Evolutionary conservation across 2,888 invertebrate genomes (phyloP).

Genomic region (Bembecia ichneumoniformis): DNA sequence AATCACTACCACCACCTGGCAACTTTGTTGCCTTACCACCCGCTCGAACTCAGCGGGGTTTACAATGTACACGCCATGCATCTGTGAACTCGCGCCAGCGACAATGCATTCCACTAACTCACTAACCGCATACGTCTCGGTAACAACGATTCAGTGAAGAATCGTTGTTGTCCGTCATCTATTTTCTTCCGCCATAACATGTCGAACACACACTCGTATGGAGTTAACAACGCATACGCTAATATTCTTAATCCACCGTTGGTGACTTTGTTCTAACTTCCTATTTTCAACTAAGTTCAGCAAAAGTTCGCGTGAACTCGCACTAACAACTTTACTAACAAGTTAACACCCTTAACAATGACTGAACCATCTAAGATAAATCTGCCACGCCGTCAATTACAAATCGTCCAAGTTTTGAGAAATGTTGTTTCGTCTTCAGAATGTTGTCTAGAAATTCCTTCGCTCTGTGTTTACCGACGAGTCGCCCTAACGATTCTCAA

Average conservation of each 20-base stretch:
- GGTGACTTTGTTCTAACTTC: conserved; percentile 58
- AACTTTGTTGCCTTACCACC: conserved; percentile 77
- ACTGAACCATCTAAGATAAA: conserved; percentile 68
- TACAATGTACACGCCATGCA: conserved; percentile 84
- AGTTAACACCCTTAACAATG: conserved; percentile 66
- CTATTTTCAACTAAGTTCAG: conserved; percentile 51
- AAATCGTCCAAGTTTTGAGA: conserved; percentile 65
- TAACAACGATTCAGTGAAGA: conserved; percentile 39
- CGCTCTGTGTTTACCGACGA: conserved; percentile 58
- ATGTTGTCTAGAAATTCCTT: conserved; percentile 55
- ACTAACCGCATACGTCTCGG: conserved; percentile 50
- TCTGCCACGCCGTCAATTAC: conserved; percentile 60
- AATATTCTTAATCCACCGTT: conserved; percentile 46
- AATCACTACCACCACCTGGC: conserved; percentile 75
- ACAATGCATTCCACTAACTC: conserved; percentile 69
- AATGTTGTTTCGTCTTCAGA: conserved; percentile 55
- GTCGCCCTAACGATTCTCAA: conserved; percentile 67
- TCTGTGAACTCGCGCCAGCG: conserved; percentile 77
- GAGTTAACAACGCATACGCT: conserved; percentile 49
- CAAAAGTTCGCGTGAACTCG: conserved; percentile 61
- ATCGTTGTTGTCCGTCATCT: conserved; percentile 8
- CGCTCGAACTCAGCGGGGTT: conserved; percentile 76
- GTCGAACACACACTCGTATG: conserved; percentile 28
- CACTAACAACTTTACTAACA: conserved; percentile 61
- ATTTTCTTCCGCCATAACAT: conserved; percentile 9